phyloP scores from a whole-genome alignment of 1,140 invertebrate species.

The Metopolophium dirhodum region DNA sequence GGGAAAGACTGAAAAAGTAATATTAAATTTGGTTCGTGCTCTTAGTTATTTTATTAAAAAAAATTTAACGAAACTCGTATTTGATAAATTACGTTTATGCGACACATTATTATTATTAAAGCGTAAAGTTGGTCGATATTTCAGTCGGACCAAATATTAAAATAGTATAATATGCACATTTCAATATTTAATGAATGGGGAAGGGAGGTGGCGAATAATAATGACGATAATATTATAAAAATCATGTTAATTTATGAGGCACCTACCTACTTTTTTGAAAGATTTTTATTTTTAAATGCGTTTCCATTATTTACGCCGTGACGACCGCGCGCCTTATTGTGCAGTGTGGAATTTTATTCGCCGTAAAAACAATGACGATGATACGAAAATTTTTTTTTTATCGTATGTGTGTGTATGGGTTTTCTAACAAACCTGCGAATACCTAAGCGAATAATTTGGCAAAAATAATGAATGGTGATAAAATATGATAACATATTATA shows the following conservation, averaged over 20 bases:
- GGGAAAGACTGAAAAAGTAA: background rate
- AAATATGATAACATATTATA: background rate
- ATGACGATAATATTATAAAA: background rate
- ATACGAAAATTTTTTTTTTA: background rate
- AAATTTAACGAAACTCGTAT: background rate
- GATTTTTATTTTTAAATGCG: background rate
- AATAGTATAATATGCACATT: background rate
- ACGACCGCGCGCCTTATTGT: background rate
- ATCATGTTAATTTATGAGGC: background rate
- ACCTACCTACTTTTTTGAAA: background rate
- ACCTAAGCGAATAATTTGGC: background rate
- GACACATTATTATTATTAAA: background rate
- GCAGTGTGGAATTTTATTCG: background rate
- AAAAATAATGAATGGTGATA: background rate
- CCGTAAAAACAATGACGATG: background rate
- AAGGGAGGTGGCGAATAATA: background rate
- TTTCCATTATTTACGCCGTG: background rate
- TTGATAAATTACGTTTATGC: background rate
- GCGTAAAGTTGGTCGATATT: background rate
- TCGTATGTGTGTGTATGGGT: too few relatives aligned
- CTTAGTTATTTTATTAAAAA: background rate
- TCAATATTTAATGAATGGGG: background rate
- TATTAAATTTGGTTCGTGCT: background rate
- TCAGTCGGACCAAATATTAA: background rate
- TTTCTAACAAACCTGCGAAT: rapidly evolving